Conservation (phyloP, 2,113 vertebrate genomes). For the Myanophis thanlyinensis region DNA sequence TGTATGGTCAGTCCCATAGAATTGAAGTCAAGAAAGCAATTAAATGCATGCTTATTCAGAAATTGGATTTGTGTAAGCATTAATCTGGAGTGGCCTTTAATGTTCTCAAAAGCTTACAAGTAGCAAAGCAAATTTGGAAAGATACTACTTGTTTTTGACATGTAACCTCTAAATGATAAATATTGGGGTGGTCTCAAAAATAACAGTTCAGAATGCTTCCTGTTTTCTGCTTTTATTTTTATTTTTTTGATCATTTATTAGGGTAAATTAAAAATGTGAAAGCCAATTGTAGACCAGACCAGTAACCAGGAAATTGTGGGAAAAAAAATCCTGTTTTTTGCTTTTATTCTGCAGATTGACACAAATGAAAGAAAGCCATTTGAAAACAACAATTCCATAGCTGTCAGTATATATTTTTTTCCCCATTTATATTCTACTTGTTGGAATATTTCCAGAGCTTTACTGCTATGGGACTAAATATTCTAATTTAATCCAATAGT, state of each 20-base stretch:
- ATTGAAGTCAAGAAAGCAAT: constrained; percentile 11
- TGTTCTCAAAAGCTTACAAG: constrained; percentile 34
- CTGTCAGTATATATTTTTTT: background rate
- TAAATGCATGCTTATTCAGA: constrained; percentile 12
- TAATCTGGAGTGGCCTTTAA: background rate
- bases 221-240: background rate
- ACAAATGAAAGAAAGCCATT: background rate
- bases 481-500: background rate
- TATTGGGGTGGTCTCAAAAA: background rate
- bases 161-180: constrained; percentile 14
- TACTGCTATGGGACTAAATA: background rate
- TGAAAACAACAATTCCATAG: background rate
- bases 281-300: too few species aligned
- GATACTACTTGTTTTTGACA: background rate
- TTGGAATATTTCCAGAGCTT: background rate
- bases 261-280: too few species aligned
- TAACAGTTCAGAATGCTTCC: background rate
- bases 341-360: background rate
- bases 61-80: constrained; percentile 12
- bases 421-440: background rate
- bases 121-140: constrained; percentile 1
- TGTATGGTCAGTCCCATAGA: background rate
- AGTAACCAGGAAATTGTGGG: too few species aligned
- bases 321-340: background rate
- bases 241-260: too few species aligned